Evolutionary conservation across 2,888 invertebrate species (phyloP).

Genomic region (Cataglyphis altisquamis): DNA sequence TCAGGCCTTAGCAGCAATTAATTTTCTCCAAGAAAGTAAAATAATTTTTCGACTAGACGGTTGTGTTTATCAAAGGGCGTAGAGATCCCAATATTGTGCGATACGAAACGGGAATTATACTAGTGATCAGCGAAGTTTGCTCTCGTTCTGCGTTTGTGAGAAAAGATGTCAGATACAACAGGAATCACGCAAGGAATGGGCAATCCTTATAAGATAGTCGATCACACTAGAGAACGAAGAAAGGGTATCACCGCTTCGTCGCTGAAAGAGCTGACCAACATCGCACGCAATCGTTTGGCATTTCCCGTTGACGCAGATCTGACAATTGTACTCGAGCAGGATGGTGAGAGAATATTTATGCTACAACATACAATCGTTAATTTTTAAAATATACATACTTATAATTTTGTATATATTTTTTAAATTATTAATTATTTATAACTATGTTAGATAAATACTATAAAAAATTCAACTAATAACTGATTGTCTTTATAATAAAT

Average conservation of each 20-base stretch:
- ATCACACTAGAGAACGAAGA: slow-evolving; percentile 92
- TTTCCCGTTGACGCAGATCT: slow-evolving; percentile 89
- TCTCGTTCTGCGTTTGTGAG: slow-evolving; percentile 43
- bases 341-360: slow-evolving; percentile 87
- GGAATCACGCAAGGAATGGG: slow-evolving; percentile 82
- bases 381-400: neutral
- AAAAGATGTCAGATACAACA: slow-evolving; percentile 72
- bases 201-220: slow-evolving; percentile 93
- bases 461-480: neutral
- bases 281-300: slow-evolving; percentile 92
- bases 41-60: slow-evolving; percentile 40
- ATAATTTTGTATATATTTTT: neutral
- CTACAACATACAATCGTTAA: slow-evolving; percentile 5
- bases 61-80: slow-evolving; percentile 10
- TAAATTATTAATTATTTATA: neutral
- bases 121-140: slow-evolving; percentile 10
- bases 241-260: slow-evolving; percentile 94
- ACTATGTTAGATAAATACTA: neutral
- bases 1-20: slow-evolving; percentile 68
- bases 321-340: slow-evolving; percentile 95
- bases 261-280: slow-evolving; percentile 92
- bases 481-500: neutral
- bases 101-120: neutral
- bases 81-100: neutral
- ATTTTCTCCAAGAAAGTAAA: slow-evolving; percentile 58